Conservation (phyloP, 2,888 invertebrate species). For the Folsomia manolachei region DNA sequence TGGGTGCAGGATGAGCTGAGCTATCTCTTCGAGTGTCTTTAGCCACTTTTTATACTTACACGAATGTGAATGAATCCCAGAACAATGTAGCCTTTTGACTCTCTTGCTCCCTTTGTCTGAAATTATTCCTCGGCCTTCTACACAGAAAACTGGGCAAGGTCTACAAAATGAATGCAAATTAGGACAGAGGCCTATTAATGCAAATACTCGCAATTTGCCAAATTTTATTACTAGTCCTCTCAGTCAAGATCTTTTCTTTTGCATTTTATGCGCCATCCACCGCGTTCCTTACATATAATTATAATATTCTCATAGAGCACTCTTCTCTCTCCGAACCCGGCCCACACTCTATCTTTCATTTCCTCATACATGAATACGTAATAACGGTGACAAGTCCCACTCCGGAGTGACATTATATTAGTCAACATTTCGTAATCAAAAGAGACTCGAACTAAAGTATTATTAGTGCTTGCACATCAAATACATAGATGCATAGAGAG, state of each 20-base stretch:
- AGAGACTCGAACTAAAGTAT: neutral
- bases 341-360: conserved; percentile 4
- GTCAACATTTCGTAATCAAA: neutral
- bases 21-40: neutral
- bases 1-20: neutral
- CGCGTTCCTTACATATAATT: neutral
- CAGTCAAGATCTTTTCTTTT: neutral
- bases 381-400: neutral
- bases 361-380: neutral
- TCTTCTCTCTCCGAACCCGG: too few relatives aligned
- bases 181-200: conserved; percentile 43
- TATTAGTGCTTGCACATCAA: neutral
- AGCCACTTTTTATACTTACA: neutral
- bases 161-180: conserved; percentile 44
- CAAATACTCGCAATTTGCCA: conserved; percentile 44
- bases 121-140: conserved; percentile 33
- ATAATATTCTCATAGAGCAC: too few relatives aligned
- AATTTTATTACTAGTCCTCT: conserved; percentile 32
- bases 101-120: conserved; percentile 18
- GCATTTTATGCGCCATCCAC: neutral
- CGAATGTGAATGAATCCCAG: neutral
- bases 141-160: too few relatives aligned
- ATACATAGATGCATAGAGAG: too few relatives aligned
- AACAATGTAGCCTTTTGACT: conserved; percentile 17
- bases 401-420: conserved; percentile 9